Evolutionary conservation across 2,888 invertebrate genomes (phyloP).

Genomic region (Tipula vernalis): DNA sequence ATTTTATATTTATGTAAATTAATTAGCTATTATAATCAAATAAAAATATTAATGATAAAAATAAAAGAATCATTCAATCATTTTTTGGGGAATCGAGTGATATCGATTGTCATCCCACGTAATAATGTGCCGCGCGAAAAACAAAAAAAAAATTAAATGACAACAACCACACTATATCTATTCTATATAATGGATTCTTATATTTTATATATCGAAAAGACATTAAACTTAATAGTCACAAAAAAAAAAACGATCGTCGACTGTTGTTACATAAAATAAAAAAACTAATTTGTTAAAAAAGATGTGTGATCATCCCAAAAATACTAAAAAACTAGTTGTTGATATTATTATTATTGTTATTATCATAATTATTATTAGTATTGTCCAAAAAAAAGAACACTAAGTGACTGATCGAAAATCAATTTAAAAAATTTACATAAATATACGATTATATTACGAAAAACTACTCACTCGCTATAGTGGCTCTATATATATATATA

Average conservation of each 20-base stretch:
- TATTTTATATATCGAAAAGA: background rate
- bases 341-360: background rate
- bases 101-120: background rate
- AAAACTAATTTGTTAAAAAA: background rate
- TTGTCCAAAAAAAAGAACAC: background rate
- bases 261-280: background rate
- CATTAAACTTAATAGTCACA: background rate
- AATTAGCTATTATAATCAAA: background rate
- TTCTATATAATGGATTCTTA: background rate
- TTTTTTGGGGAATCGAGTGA: background rate
- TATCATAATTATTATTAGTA: background rate
- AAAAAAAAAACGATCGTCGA: background rate
- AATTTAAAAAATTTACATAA: conserved; percentile 6
- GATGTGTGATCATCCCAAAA: background rate
- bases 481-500: background rate
- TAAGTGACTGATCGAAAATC: conserved; percentile 7
- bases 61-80: background rate
- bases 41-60: background rate
- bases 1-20: background rate
- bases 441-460: background rate
- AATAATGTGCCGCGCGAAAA: background rate
- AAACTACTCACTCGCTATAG: background rate
- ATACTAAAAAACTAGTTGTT: background rate
- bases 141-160: background rate
- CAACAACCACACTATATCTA: background rate